Base-by-base conservation (phyloP, 2,888 invertebrate species). In the Dolomedes plantarius region DNA sequence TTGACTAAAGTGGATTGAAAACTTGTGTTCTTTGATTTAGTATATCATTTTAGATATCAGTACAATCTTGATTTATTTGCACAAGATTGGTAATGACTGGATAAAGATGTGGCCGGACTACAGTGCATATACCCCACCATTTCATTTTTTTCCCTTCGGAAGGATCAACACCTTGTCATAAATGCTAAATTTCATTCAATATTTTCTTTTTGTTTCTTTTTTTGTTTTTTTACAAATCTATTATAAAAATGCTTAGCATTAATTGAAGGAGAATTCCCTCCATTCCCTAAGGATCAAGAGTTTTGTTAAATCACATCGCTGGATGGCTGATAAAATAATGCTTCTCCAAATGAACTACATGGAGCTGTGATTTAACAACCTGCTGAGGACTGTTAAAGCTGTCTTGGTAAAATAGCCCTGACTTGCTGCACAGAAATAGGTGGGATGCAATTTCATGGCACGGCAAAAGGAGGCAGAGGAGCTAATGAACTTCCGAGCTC, bases 401-500 rank as follows among this genome's bases (percentile, higher is more conserved):
- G 78, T 86, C 69, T 74, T 68, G 69, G 56, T 79, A 86, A 68
- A 74, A 86, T 72, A 79, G 79, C 79, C 74, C 74, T 79, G 69
- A 79, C 67, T 79, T 86, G 78, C 79, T 69, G 74, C 72, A 83
- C 50, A 76, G 82, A 76, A 71, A 71, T 67, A 69, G 86, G 86
- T 86, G 86, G 86, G 86, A 86, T 86, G 79, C 68, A 79, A 85
- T 79, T 77, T 79, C 86, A 76, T 87, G 87, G 82, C 87, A 87
- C 74, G 78, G 87, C 69, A 82, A 79, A 74, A 74, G 74, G 74
- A 74, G 75, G 65, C 69, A 56, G 36, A 56, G 19, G 50, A 73
- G 46, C 64, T 94, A 95, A 94, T 95, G 95, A 92, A 95, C 95
- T 93, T 96, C 95, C 91, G 95, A 95, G 92, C 95, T 94, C 93